Evolutionary conservation across 2,888 invertebrate genomes (phyloP), one percentile per base, ranked within the genome.

Genomic region (Drosophila formosana): DNA sequence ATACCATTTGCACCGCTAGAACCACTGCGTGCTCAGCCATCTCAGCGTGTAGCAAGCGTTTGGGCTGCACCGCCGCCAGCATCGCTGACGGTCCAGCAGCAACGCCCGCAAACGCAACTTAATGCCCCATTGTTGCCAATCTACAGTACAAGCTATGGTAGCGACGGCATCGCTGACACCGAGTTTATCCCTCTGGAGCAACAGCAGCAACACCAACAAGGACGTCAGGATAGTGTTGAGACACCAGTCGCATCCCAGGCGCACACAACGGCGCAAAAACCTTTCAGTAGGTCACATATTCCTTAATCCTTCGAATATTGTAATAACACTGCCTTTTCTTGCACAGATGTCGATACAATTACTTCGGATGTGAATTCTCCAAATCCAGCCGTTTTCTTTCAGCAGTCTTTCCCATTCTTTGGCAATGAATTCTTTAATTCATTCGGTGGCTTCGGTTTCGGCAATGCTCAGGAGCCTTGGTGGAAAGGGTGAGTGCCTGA

Each of bases 401-500:
- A 91, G 57, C 90, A 91, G 53, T 82, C 91, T 3, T 91, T 91
- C 78, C 92, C 92, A 46, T 90, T 91, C 75, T 91, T 91, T 75
- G 90, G 91, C 52, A 90, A 90, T 80, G 91, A 92, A 58, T 91
- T 92, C 80, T 90, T 92, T 55, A 91, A 92, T 32, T 87, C 91
- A 5, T 92, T 92, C 63, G 90, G 91, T 9, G 90, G 90, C 25
- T 91, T 92, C 34, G 92, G 90, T 23, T 84, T 92, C 46, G 90
- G 90, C 3, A 84, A 82, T 11, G 82, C 84, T 26, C 88, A 88
- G 55, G 87, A 90, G 46, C 89, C 90, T 18, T 92, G 92, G 88
- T 92, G 92, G 92, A 92, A 90, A 71, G 92, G 92, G 92, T 92
- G 71, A 92, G 92, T 66, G 23, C 11, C 13, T 11, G 18, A 11